Conservation (phyloP, 2,113 vertebrate genomes). For the Tachycineta bicolor region DNA sequence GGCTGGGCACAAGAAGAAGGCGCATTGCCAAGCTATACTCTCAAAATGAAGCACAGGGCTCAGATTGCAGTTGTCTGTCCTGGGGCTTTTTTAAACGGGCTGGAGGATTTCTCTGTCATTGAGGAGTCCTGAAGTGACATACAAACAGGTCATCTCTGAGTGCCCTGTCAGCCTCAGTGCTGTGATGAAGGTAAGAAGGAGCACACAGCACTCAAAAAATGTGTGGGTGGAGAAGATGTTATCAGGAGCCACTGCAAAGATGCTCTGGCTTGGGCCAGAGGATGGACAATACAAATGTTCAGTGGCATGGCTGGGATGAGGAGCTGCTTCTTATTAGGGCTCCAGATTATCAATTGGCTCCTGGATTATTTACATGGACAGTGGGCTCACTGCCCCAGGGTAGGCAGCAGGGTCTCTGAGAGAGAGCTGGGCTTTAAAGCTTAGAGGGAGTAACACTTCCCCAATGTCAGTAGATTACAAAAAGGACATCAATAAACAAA, state of each 20-base stretch:
- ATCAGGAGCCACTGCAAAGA: neutral
- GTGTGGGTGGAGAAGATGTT: neutral
- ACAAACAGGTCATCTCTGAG: neutral
- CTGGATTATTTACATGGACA: neutral
- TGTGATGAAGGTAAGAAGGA: neutral
- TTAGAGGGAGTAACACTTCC: neutral
- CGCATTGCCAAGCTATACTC: neutral
- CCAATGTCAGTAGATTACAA: neutral
- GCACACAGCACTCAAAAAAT: neutral
- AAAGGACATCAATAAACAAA: neutral
- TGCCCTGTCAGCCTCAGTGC: neutral
- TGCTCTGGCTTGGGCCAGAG: neutral
- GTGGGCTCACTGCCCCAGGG: neutral
- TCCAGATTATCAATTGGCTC: neutral
- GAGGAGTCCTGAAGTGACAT: neutral
- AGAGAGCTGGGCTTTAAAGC: neutral
- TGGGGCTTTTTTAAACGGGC: neutral
- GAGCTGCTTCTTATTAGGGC: neutral
- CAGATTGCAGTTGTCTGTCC: neutral
- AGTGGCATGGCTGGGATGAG: neutral
- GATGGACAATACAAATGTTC: fast-evolving
- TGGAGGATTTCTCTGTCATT: neutral
- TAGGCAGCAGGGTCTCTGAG: neutral
- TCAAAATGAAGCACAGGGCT: neutral
- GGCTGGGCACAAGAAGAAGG: neutral